Conservation (phyloP, 2,797 vertebrate genomes). For the Bovichtus diacanthus region DNA sequence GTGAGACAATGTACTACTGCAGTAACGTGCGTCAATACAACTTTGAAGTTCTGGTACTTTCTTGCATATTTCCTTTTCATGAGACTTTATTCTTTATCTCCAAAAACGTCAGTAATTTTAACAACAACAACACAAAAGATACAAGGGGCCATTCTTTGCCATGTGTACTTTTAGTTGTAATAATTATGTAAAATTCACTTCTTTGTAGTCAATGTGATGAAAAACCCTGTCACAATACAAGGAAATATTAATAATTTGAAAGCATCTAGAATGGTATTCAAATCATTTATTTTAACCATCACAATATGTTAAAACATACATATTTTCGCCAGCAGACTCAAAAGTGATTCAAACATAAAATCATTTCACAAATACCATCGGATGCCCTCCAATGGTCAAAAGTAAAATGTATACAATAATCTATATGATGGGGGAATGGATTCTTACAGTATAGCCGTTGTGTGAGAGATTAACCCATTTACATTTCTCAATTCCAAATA, state of each 20-base stretch:
- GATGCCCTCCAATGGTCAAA: not conserved
- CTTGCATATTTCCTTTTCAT: not conserved
- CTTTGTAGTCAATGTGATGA: not conserved
- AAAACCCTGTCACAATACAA: not conserved
- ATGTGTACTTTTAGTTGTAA: not conserved
- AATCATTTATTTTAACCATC: constrained; percentile 30
- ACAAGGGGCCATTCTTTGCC: not conserved
- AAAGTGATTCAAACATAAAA: constrained; percentile 7
- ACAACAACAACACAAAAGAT: not conserved
- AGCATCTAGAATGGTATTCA: not conserved
- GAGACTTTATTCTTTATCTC: not conserved
- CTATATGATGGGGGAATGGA: not conserved
- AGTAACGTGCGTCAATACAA: not conserved
- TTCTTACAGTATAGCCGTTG: not conserved
- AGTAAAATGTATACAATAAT: not conserved
- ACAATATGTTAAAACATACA: constrained; percentile 9
- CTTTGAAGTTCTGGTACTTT: not conserved
- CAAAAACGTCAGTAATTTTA: not conserved
- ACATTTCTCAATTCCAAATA: not conserved
- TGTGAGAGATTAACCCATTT: not conserved
- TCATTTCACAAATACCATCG: not conserved
- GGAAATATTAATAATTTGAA: not conserved
- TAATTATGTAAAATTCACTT: not conserved
- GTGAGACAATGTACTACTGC: not conserved
- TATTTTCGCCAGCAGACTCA: not conserved